Evolutionary conservation across 2,113 vertebrate species (phyloP).

Genomic region (Oryzias curvinotus): DNA sequence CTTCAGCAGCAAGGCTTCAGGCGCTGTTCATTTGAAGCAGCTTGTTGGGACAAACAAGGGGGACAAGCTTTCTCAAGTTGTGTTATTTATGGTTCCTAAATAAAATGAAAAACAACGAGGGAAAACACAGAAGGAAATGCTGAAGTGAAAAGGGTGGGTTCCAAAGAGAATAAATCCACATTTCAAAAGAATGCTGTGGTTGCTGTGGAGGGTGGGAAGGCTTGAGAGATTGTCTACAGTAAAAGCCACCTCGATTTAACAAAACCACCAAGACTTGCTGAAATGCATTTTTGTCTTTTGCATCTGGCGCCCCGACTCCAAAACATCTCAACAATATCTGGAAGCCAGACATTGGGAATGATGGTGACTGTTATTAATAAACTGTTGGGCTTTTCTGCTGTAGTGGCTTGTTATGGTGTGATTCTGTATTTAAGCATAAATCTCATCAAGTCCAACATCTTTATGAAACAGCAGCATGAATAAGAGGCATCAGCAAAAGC

Average conservation of each 20-base stretch:
- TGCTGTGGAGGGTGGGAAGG: constrained; percentile 8
- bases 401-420: too few relatives aligned
- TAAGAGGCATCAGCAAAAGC: too few relatives aligned
- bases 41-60: background rate
- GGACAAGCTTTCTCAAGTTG: background rate
- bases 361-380: background rate
- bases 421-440: too few relatives aligned
- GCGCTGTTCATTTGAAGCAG: constrained; percentile 19
- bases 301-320: background rate
- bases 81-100: constrained; percentile 12
- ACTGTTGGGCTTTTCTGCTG: too few relatives aligned
- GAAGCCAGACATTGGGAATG: background rate
- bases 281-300: background rate
- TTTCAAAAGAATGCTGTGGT: constrained; percentile 11
- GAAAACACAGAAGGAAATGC: constrained; percentile 7
- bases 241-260: constrained; percentile 12
- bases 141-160: background rate
- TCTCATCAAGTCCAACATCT: too few relatives aligned
- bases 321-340: constrained; percentile 6
- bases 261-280: constrained; percentile 11
- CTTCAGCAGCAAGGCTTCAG: constrained; percentile 6
- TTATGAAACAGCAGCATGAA: too few relatives aligned
- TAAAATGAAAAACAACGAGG: constrained; percentile 12
- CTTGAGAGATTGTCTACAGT: constrained; percentile 3
- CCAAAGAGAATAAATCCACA: constrained; percentile 15